Evolutionary conservation across 2,888 invertebrate genomes (phyloP), one percentile per base, ranked within the genome.

Genomic region (Acanthosoma haemorrhoidale): DNA sequence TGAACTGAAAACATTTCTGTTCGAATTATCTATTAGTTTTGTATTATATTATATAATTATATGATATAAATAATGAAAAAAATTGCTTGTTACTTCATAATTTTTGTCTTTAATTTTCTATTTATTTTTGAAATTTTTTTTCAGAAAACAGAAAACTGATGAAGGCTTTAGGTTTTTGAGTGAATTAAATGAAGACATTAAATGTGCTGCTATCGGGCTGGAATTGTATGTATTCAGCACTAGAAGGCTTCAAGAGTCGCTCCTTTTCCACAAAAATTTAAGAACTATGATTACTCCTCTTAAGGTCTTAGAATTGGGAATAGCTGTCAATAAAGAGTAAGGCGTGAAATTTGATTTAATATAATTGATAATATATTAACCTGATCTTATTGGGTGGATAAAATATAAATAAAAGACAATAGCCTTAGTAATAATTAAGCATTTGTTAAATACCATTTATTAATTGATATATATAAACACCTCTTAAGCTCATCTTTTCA

Each of bases 171-270:
- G 60, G 16, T 60, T 68, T 21, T 32, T 74, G n/a, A 63, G 71
- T 16, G 31, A 73, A 41, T 11, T 75, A 3, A 63, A 69, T 13
- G 71, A 75, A n/a, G 74, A 72, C 36, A 34, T 64, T 41, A 71
- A 70, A 64, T 21, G 69, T 43, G 72, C 68, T 68, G 43, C 43
- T 18, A 29, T 70, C 9, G 39, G 9, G 18, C 58, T 68, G 34
- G 32, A 67, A 6, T 41, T 76, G 3, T 59, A 61, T 16, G 29
- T 67, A 21, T 29, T 75, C 32, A 75, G 75, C 70, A 41, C 69
- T 13, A 34, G 34, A 31, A 67, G 74, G 11, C 71, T 76, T 11
- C 70, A 71, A 41, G 76, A 76, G 71, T 69, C 75, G 43, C 67
- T 76, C 11, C 68, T 70, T 21, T 75, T 70, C 34, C 68, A 60